phyloP scores from a whole-genome alignment of 2,797 vertebrate species.

The Lemur catta region DNA sequence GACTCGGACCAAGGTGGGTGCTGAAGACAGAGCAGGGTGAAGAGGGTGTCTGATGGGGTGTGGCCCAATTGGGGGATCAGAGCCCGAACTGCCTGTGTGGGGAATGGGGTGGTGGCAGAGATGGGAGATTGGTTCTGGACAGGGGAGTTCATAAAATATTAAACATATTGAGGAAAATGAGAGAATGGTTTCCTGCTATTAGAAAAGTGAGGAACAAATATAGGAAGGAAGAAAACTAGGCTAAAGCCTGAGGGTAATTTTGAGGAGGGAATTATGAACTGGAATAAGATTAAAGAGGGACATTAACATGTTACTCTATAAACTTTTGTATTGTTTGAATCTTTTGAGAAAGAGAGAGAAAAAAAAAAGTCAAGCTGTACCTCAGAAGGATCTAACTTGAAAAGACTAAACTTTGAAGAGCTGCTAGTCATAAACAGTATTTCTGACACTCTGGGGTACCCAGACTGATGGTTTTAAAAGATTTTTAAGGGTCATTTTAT shows the following conservation, averaged over 20 bases:
- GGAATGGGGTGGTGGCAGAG: neutral
- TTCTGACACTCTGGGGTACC: neutral
- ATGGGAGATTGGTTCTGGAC: neutral
- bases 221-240: neutral
- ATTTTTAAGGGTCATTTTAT: slow-evolving; percentile 26
- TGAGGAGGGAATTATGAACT: neutral
- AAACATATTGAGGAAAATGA: neutral
- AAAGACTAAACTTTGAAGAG: neutral
- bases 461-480: neutral
- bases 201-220: neutral
- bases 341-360: neutral
- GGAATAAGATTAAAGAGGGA: neutral
- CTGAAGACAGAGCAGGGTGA: neutral
- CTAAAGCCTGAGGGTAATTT: neutral
- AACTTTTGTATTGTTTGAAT: neutral
- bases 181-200: neutral
- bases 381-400: neutral
- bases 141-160: neutral
- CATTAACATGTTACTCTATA: neutral
- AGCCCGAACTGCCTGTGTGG: neutral
- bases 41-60: neutral
- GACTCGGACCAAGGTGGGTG: neutral
- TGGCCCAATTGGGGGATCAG: neutral
- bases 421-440: neutral
- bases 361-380: neutral